Evolutionary conservation across 2,888 invertebrate species (phyloP).

Genomic region (Prenolepis imparis): DNA sequence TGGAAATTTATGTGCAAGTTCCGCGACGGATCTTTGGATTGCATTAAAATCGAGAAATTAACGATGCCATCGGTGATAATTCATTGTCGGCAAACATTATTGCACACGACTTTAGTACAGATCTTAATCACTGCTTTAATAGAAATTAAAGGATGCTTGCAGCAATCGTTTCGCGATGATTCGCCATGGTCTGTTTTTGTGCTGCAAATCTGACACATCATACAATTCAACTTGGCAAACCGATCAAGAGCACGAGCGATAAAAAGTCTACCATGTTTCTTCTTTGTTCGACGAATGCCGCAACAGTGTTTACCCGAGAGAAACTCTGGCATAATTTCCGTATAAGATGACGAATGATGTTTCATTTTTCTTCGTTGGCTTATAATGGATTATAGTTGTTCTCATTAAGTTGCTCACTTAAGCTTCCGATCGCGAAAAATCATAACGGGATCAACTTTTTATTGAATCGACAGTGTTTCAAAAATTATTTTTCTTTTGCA

Average conservation of each 20-base stretch:
- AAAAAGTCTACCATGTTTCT: slow-evolving; percentile 16
- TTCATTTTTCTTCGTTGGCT: slow-evolving; percentile 16
- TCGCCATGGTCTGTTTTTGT: slow-evolving; percentile 32
- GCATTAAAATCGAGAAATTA: slow-evolving; percentile 34
- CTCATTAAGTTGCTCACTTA: slow-evolving; percentile 2
- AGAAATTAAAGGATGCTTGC: slow-evolving; percentile 30
- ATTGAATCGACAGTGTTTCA: neutral
- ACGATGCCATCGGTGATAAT: slow-evolving; percentile 43
- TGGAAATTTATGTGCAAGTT: slow-evolving; percentile 44
- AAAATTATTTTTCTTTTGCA: neutral
- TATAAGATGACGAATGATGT: slow-evolving; percentile 26
- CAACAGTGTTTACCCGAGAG: neutral
- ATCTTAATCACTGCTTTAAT: neutral
- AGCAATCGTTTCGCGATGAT: slow-evolving; percentile 38
- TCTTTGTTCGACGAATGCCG: slow-evolving; percentile 9
- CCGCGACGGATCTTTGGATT: slow-evolving; percentile 21
- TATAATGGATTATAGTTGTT: slow-evolving; percentile 20
- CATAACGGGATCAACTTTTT: neutral
- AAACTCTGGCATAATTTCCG: slow-evolving; percentile 25
- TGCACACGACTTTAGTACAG: neutral
- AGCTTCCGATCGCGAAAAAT: neutral
- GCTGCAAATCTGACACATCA: slow-evolving; percentile 36
- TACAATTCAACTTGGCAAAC: slow-evolving; percentile 3
- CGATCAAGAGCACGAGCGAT: neutral
- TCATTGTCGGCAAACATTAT: slow-evolving; percentile 43